Conservation (phyloP, 2,888 invertebrate genomes). For the Hyposoter didymator region DNA sequence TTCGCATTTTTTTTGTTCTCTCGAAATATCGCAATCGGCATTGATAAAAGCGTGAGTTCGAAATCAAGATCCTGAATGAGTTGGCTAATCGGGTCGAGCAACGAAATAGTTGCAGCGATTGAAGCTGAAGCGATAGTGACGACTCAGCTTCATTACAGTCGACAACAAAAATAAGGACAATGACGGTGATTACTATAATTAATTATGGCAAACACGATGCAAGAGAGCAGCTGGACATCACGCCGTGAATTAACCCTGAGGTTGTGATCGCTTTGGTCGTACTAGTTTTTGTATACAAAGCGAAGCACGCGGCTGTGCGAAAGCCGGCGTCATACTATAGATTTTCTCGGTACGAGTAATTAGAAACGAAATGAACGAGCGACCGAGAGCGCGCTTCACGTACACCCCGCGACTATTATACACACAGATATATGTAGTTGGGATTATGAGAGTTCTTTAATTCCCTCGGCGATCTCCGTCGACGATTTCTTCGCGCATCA, state of each 20-base stretch:
- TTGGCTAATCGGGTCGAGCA: not conserved
- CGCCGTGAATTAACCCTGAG: slow-evolving; percentile 32
- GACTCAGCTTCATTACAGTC: not conserved
- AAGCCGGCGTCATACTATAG: slow-evolving; percentile 52
- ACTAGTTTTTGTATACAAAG: slow-evolving; percentile 57
- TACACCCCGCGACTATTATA: slow-evolving; percentile 21
- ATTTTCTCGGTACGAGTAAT: slow-evolving; percentile 68
- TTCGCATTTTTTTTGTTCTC: no score
- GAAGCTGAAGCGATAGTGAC: not conserved
- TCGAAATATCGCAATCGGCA: no score
- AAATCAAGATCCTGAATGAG: not conserved
- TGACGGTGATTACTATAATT: slow-evolving; percentile 10
- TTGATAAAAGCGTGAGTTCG: no score
- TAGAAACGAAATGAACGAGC: slow-evolving; percentile 45
- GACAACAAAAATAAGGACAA: slow-evolving; percentile 11
- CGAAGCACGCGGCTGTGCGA: not conserved
- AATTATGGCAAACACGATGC: slow-evolving; percentile 10
- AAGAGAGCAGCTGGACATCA: slow-evolving; percentile 7
- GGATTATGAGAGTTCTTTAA: slow-evolving; percentile 31
- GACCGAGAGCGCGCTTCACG: slow-evolving; percentile 19
- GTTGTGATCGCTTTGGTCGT: slow-evolving; percentile 34
- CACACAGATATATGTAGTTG: slow-evolving; percentile 5
- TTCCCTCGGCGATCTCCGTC: slow-evolving; percentile 24
- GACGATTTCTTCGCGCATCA: slow-evolving; percentile 32
- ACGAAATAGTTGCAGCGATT: not conserved